Evolutionary conservation across 2,797 vertebrate genomes (phyloP).

Genomic region (Oryzias dopingdopingensis): DNA sequence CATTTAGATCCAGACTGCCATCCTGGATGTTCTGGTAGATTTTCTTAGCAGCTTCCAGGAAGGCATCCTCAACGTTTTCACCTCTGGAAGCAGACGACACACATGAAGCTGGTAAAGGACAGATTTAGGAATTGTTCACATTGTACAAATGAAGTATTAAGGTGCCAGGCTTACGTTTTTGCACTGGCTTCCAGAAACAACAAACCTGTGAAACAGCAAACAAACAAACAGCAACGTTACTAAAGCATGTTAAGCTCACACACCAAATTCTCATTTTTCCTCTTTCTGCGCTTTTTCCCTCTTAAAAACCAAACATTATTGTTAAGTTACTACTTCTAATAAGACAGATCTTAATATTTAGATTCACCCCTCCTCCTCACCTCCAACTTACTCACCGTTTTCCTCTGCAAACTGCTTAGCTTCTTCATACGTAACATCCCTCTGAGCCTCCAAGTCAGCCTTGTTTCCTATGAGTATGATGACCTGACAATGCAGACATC

Average conservation of each 20-base stretch:
- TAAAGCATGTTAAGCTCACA: slow-evolving; percentile 19
- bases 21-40: slow-evolving; percentile 99
- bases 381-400: slow-evolving; percentile 82
- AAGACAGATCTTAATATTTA: neutral
- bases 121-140: neutral
- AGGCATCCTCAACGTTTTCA: slow-evolving; percentile 97
- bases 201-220: slow-evolving; percentile 79
- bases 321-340: neutral
- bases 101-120: neutral
- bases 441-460: slow-evolving; percentile 97
- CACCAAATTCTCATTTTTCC: slow-evolving; percentile 4
- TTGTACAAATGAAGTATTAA: neutral
- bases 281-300: neutral
- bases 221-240: slow-evolving; percentile 20
- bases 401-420: slow-evolving; percentile 99
- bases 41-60: slow-evolving; percentile 98
- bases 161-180: slow-evolving; percentile 92
- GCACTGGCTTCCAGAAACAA: slow-evolving; percentile 98
- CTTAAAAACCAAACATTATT: neutral
- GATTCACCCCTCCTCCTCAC: neutral
- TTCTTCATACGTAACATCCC: slow-evolving; percentile 98
- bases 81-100: slow-evolving; percentile 76
- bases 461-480: slow-evolving; percentile 99
- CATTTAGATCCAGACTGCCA: slow-evolving; percentile 98
- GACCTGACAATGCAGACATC: slow-evolving; percentile 77